These are phyloP conservation scores for Catharus bicknelli DNA, from an alignment of 2,113 vertebrate genomes.

Conservation along the genomic window DNA sequence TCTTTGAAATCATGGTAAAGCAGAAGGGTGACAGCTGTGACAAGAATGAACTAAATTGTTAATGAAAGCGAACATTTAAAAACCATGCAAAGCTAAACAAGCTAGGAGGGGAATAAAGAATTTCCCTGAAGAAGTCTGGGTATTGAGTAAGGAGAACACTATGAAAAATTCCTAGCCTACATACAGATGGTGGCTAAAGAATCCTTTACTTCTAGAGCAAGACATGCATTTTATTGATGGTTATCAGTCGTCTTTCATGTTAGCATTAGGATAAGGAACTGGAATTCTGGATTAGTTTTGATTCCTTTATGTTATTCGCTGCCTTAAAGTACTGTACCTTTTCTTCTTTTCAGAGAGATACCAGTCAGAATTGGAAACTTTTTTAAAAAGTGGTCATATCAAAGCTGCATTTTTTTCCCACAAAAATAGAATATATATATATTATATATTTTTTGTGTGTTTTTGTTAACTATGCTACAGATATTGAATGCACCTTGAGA, in stretches of 20 bases:
- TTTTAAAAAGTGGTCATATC: constrained; percentile 69
- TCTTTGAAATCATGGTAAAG: constrained; percentile 20
- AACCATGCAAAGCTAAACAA: neutral
- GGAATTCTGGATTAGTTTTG: constrained; percentile 72
- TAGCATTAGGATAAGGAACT: constrained; percentile 65
- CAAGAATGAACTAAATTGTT: neutral
- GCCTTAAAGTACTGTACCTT: constrained; percentile 80
- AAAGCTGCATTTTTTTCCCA: constrained; percentile 80
- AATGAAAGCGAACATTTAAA: neutral
- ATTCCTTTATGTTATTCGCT: constrained; percentile 77
- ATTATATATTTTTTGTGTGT: constrained; percentile 76
- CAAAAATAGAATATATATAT: constrained; percentile 80
- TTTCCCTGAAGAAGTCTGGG: neutral
- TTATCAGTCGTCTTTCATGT: constrained; percentile 39
- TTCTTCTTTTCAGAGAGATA: constrained; percentile 65
- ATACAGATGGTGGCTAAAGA: constrained; percentile 27
- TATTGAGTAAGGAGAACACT: neutral
- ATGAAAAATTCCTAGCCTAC: neutral
- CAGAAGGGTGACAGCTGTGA: constrained; percentile 29
- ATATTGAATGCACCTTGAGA: constrained; percentile 85
- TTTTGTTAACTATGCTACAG: constrained; percentile 84
- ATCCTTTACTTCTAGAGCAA: constrained; percentile 26
- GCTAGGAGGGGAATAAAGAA: constrained; percentile 5
- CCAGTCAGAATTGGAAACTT: constrained; percentile 76
- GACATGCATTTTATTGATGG: constrained; percentile 19